Evolutionary conservation across 2,888 invertebrate species (phyloP).

Genomic region (Latheticus oryzae): DNA sequence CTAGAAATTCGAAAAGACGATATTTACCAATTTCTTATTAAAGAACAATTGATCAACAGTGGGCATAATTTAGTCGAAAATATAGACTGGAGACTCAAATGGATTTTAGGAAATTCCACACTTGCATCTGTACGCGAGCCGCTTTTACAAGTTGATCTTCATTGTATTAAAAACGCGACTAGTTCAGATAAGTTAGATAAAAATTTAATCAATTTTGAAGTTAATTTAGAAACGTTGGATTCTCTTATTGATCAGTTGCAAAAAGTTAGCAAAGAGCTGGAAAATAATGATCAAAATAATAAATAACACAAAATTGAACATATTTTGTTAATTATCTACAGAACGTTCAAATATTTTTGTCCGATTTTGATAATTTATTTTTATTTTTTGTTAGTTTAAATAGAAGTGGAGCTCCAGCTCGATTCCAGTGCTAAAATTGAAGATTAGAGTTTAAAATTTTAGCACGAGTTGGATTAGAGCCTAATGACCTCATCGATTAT

Average conservation of each 20-base stretch:
- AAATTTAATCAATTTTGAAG: slow-evolving; percentile 60
- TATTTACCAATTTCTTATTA: slow-evolving; percentile 56
- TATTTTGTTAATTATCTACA: too few species aligned
- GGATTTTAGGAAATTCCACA: slow-evolving; percentile 68
- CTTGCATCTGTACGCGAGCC: slow-evolving; percentile 66
- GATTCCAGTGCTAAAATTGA: too few species aligned
- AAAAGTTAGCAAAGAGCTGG: slow-evolving; percentile 22
- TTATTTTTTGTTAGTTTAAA: too few species aligned
- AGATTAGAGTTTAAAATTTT: too few species aligned
- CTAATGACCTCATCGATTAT: too few species aligned
- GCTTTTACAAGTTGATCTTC: slow-evolving; percentile 66
- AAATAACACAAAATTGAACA: too few species aligned
- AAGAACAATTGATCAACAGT: slow-evolving; percentile 57
- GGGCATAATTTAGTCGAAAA: slow-evolving; percentile 63
- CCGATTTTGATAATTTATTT: too few species aligned
- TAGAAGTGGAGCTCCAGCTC: too few species aligned
- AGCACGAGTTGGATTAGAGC: too few species aligned
- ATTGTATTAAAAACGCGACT: slow-evolving; percentile 51
- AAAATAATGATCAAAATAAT: slow-evolving; percentile 4
- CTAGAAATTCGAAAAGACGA: slow-evolving; percentile 58
- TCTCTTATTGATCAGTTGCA: slow-evolving; percentile 54
- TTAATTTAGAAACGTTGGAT: slow-evolving; percentile 58
- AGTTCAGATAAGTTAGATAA: slow-evolving; percentile 32
- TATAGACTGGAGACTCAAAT: slow-evolving; percentile 69
- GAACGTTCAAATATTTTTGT: too few species aligned